Evolutionary conservation across 2,797 vertebrate species (phyloP).

Genomic region (Helicolenus hilgendorfi): DNA sequence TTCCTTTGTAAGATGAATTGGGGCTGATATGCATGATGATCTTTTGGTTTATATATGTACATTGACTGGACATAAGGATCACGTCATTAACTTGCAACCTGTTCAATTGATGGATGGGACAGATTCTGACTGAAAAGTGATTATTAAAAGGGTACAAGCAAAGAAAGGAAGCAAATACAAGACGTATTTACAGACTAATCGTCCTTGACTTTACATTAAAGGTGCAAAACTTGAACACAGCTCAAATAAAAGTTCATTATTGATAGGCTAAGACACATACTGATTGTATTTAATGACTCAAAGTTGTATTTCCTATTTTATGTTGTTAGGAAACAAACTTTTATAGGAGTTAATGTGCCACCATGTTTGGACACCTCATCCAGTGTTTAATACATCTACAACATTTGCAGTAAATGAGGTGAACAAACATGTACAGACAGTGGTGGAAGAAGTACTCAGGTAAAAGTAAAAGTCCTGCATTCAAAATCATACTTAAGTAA

Average conservation of each 20-base stretch:
- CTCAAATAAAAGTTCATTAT: background rate
- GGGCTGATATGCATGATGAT: background rate
- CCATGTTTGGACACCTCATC: background rate
- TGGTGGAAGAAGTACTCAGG: background rate
- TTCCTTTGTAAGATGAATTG: background rate
- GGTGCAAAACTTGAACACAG: background rate
- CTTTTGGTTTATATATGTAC: background rate
- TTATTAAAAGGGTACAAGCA: too few species aligned
- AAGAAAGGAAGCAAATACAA: too few species aligned
- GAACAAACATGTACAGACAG: background rate
- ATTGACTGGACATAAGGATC: background rate
- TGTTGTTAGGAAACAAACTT: background rate
- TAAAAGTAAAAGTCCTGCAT: background rate
- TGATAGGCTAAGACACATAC: background rate
- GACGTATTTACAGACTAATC: background rate
- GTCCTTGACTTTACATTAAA: accelerated
- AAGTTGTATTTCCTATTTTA: background rate
- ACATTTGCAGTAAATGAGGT: too few species aligned
- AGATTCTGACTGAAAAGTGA: background rate
- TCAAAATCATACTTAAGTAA: background rate
- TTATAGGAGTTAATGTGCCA: too few species aligned
- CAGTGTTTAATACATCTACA: background rate
- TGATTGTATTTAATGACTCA: background rate
- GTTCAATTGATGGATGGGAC: background rate
- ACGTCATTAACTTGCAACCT: accelerated